Conservation (phyloP, 2,888 invertebrate genomes). For the Aquatica leii region DNA sequence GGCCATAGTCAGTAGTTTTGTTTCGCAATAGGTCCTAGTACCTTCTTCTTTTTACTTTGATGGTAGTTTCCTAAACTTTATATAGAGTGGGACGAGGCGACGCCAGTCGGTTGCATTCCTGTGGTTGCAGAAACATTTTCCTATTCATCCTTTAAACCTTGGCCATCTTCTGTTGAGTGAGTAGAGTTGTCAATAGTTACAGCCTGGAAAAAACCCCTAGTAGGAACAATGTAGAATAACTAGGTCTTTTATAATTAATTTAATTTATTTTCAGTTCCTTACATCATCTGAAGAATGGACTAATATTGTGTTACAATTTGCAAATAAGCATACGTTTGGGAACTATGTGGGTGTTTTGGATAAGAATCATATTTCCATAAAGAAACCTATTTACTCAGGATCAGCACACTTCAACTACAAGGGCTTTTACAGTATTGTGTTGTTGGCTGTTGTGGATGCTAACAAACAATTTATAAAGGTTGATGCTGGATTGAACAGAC, state of each 20-base stretch:
- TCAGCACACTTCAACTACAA: no score
- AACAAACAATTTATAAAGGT: no score
- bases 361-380: background rate
- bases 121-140: constrained; percentile 2
- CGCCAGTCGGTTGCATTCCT: background rate
- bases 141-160: background rate
- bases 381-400: background rate
- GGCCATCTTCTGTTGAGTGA: background rate
- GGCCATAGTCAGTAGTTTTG: background rate
- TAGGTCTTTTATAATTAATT: background rate
- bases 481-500: background rate
- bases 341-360: background rate
- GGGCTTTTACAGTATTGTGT: no score
- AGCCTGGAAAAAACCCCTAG: no score
- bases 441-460: no score
- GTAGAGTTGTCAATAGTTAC: background rate
- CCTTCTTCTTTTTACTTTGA: constrained; percentile 2
- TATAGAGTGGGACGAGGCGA: background rate
- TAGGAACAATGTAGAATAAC: no score
- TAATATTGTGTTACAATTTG: no score
- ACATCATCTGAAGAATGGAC: no score
- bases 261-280: background rate
- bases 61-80: background rate
- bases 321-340: no score
- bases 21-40: background rate